phyloP scores from a whole-genome alignment of 2,113 vertebrate species.

The Laticauda laticaudata region DNA sequence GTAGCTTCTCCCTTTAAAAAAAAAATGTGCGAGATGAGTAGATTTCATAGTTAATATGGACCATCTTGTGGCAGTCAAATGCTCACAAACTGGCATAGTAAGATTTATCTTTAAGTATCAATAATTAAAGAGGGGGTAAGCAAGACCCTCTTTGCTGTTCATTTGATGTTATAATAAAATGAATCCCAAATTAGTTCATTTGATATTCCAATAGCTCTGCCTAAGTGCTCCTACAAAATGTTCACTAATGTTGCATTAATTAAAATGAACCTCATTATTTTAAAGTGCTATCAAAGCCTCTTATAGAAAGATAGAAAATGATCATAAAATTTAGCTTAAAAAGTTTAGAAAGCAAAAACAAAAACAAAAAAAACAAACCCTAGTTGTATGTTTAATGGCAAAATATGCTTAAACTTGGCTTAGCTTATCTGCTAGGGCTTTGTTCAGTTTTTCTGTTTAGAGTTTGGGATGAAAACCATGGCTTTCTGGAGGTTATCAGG shows the following conservation, averaged over 20 bases:
- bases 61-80: neutral
- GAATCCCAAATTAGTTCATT: constrained; percentile 9
- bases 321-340: neutral
- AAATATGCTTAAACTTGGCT: neutral
- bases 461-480: no score
- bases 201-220: constrained; percentile 1
- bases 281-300: constrained; percentile 12
- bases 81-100: neutral
- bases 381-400: neutral
- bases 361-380: neutral
- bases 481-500: neutral
- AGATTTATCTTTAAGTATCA: neutral
- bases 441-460: neutral
- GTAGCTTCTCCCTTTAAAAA: neutral
- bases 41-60: neutral
- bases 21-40: neutral
- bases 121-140: neutral
- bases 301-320: neutral
- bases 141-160: neutral
- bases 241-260: constrained; percentile 25
- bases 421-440: neutral
- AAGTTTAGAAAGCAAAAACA: neutral
- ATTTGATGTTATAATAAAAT: constrained; percentile 14
- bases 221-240: constrained; percentile 2
- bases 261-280: constrained; percentile 28